Evolutionary conservation across 1,140 invertebrate genomes (phyloP), one percentile per base, ranked within the genome.

Genomic region (Drosophila pallidifrons): DNA sequence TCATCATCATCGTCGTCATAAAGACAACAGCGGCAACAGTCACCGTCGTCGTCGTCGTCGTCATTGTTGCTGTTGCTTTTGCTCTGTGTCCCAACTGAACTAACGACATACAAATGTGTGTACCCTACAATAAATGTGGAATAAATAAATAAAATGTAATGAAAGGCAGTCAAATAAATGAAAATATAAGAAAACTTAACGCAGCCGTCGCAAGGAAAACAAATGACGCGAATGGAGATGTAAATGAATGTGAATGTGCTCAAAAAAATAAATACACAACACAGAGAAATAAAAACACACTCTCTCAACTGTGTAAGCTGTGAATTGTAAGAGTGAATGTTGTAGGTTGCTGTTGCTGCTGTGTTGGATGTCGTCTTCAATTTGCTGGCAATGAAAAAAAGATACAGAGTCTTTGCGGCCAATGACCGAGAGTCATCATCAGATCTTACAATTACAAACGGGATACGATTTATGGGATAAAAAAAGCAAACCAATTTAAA

Each of bases 91-190:
- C 79, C 82, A 86, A 88, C 85, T 87, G 82, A 81, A 88, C 83
- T 88, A 87, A 88, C 81, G 81, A 88, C 54, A 74, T 45, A 77
- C 46, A 74, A 71, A 88, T 76, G 73, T 76, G 46, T 88, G 72
- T 80, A 79, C 82, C 71, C 79, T 81, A 82, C 76, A 82, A 87
- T 79, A 87, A 83, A 83, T 87, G 85, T 78, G 85, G 80, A 87
- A 83, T 88, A 88, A 87, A 87, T 87, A 87, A 87, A 88, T 87
- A 87, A 88, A 88, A 87, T 87, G 80, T 87, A 87, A 88, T 81
- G 82, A 89, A 87, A 89, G 80, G 66, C 80, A 80, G 85, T 75
- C 80, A 87, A 87, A 87, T 85, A 83, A 82, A 87, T 82, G 76
- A 79, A 87, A 87, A 86, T 87, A 86, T 86, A 87, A 86, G 71